A percentile compares a stretch with the other conserved stretches of the same genome.
phyloP scores from a whole-genome alignment of 2,113 vertebrate species.

The Muscicapa adusta region DNA sequence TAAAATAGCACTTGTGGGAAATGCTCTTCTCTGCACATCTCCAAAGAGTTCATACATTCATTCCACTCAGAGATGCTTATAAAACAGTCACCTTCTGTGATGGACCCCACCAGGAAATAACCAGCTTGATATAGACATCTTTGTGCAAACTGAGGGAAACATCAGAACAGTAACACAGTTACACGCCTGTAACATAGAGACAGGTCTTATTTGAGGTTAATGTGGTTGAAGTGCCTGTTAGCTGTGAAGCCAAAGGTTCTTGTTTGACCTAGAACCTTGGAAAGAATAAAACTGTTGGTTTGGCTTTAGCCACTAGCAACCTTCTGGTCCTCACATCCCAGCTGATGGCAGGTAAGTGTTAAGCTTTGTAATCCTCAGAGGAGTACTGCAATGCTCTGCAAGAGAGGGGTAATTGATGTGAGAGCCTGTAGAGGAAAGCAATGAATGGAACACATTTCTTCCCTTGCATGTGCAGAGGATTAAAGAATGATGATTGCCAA shows the following conservation, averaged over 20 bases:
- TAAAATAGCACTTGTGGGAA: background rate
- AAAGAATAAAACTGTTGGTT: background rate
- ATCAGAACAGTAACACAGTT: background rate
- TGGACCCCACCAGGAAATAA: background rate
- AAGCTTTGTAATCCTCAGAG: background rate
- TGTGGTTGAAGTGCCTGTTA: background rate
- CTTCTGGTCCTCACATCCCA: background rate
- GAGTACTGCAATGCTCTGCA: background rate
- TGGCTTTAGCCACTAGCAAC: background rate
- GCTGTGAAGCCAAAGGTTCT: background rate
- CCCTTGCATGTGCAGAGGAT: background rate
- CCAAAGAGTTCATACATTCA: background rate
- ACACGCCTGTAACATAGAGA: background rate
- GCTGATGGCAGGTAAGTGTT: background rate
- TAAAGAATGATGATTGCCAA: background rate
- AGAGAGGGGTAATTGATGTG: background rate
- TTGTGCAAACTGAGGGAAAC: background rate
- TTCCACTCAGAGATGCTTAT: background rate
- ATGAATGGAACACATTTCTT: background rate
- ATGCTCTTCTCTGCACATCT: accelerated
- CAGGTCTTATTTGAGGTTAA: background rate
- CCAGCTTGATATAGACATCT: background rate
- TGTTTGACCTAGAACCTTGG: background rate
- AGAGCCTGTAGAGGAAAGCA: background rate
- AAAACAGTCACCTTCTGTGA: background rate